Conservation (phyloP, 2,888 invertebrate genomes). For the Drosophila birchii region DNA sequence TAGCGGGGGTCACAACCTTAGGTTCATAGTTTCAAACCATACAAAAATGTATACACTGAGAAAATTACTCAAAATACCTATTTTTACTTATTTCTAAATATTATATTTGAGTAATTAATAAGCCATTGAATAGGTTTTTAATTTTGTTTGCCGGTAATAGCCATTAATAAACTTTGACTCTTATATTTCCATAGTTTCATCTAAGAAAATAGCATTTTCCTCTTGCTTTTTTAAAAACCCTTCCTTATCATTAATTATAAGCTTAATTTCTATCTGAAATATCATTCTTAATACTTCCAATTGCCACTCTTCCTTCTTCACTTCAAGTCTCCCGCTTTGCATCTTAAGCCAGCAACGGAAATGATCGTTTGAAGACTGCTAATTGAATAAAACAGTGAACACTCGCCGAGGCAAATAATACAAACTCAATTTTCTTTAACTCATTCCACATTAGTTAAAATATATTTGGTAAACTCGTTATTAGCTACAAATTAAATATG, state of each 20-base stretch:
- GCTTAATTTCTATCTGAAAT: no score
- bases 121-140: no score
- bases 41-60: neutral
- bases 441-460: constrained; percentile 56
- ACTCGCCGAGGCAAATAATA: neutral
- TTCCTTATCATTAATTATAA: no score
- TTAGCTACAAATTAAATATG: constrained; percentile 58
- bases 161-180: no score
- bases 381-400: constrained; percentile 18
- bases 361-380: constrained; percentile 22
- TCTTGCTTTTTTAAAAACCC: no score
- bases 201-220: no score
- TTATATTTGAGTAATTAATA: no score
- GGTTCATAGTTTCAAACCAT: neutral
- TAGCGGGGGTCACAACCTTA: constrained; percentile 1
- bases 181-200: no score
- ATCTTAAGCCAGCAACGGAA: constrained; percentile 32
- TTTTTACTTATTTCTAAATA: no score
- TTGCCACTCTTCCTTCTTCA: neutral
- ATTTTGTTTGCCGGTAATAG: no score
- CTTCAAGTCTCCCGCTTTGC: neutral
- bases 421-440: constrained; percentile 31
- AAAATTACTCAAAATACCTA: neutral
- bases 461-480: constrained; percentile 58
- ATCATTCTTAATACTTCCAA: neutral